Conservation (phyloP, 2,888 invertebrate species). For the Neoaliturus tenellus region DNA sequence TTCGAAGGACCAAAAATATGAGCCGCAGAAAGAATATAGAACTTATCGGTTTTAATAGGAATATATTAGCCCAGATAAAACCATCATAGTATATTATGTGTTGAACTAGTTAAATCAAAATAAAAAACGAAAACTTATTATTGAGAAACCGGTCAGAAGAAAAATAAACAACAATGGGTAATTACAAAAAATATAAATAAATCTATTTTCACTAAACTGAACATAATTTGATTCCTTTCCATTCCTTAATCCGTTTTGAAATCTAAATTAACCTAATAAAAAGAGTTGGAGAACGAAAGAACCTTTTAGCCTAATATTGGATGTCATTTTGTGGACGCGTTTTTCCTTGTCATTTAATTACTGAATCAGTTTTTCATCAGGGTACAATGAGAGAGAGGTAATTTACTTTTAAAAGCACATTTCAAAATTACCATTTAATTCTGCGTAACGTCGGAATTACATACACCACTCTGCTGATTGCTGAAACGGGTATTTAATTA, state of each 20-base stretch:
- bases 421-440: conserved; percentile 32
- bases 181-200: no score
- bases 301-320: conserved; percentile 27
- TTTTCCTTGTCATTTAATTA: conserved; percentile 35
- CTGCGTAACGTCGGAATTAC: not conserved
- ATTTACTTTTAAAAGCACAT: conserved; percentile 32
- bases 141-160: no score
- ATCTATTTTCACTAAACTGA: not conserved
- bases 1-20: no score
- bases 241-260: not conserved
- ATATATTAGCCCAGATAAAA: no score
- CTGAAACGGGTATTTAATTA: not conserved
- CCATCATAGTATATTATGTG: no score
- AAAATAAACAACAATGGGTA: no score
- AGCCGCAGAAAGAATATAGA: no score
- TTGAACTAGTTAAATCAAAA: no score
- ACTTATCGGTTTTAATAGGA: no score
- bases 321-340: conserved; percentile 19
- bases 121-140: no score
- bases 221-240: not conserved
- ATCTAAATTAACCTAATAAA: conserved; percentile 8
- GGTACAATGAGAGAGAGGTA: conserved; percentile 29
- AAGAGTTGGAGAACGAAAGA: conserved; percentile 9
- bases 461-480: conserved; percentile 20
- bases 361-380: conserved; percentile 32